These are phyloP conservation scores for Syngnathoides biaculeatus DNA, from an alignment of 2,113 vertebrate species.

Conservation along the genomic window DNA sequence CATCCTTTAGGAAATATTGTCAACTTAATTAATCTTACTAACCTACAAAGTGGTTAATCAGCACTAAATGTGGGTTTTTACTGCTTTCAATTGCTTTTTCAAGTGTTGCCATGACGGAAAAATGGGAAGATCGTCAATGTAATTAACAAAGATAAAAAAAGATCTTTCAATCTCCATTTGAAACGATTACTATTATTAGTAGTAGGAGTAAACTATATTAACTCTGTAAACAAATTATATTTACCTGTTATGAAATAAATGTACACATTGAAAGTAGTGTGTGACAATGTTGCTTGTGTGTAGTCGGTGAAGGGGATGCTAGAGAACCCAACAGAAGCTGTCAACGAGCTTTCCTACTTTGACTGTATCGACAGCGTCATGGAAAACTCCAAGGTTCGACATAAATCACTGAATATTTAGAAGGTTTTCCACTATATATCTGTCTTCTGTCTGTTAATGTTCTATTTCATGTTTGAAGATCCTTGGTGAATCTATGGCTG, in stretches of 20 bases:
- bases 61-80: no score
- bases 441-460: neutral
- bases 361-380: slow-evolving; percentile 97
- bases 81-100: neutral
- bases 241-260: no score
- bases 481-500: slow-evolving; percentile 95
- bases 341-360: slow-evolving; percentile 93
- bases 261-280: neutral
- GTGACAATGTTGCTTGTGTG: slow-evolving; percentile 15
- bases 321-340: slow-evolving; percentile 90
- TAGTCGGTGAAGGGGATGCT: slow-evolving; percentile 91
- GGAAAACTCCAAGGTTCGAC: slow-evolving; percentile 96
- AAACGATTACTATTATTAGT: neutral
- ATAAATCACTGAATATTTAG: no score
- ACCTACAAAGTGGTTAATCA: neutral
- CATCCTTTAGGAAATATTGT: neutral
- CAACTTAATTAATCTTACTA: neutral
- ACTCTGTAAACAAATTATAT: neutral
- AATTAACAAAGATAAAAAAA: neutral
- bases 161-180: no score
- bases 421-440: neutral
- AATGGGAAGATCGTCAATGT: neutral
- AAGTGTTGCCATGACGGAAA: neutral
- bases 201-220: neutral
- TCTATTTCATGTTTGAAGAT: slow-evolving; percentile 69